Base-by-base conservation (phyloP, 2,888 invertebrate genomes). In the Dryobotodes eremita region DNA sequence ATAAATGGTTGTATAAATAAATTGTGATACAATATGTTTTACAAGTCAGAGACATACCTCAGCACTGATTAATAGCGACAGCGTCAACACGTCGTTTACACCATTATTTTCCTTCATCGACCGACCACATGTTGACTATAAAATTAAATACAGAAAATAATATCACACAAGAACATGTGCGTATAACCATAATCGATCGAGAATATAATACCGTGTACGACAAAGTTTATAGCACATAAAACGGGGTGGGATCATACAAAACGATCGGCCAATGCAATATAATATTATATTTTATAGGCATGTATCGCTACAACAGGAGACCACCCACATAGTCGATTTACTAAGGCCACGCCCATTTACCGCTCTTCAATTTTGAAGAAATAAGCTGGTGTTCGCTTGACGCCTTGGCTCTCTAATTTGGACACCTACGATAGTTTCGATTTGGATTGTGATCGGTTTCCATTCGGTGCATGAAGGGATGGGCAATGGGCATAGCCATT, bases 281-380 rank as follows among this genome's bases (percentile, higher is more conserved):
- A 92, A 92, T 93, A 93, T 90, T 90, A 93, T 94, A 93, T 93
- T 93, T 94, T 94, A 94, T 94, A 92, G 92, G 88, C 91, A 91
- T 91, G 87, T 93, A 90, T 87, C 86, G 89, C 89, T 86, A 86
- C 91, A 91, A 91, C 90, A 79, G 89, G 84, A 86, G 96, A 94
- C 96, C 96, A 96, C 96, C 95, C 95, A 95, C 92, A 89, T 88
- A 77, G 92, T 90, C 92, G 92, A 93, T 95, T 93, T 92, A 91
- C 77, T 73, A 85, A 85, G 48, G 77, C 94, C 94, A 92, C 96
- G 95, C 96, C 96, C 91, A 90, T 89, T 87, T 86, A 87, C 92
- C 92, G 95, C 92, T 93, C 93, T 92, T 94, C 94, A 94, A 95
- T 95, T 94, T 94, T 90, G 93, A 92, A 92, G 93, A 92, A 94